Conservation (phyloP, 2,113 vertebrate species). For the Hippopotamus amphibius region DNA sequence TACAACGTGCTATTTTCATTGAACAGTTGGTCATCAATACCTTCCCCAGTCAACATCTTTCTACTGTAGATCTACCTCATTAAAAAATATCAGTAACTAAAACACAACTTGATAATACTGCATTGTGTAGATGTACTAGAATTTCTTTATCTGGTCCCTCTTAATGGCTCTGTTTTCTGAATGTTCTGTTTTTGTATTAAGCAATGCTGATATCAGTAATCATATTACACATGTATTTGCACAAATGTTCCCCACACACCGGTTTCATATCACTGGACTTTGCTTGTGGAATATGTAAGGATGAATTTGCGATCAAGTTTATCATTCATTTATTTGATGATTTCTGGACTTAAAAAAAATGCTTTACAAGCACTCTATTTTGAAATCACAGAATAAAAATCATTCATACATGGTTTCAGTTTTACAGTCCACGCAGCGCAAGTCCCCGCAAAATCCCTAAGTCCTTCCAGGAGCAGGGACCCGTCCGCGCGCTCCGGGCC, state of each 20-base stretch:
- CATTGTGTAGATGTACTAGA: too few species aligned
- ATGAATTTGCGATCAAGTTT: neutral
- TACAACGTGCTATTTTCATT: neutral
- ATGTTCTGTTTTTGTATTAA: neutral
- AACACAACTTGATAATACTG: neutral
- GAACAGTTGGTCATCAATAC: neutral
- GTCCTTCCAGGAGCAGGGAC: too few species aligned
- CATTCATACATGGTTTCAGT: too few species aligned
- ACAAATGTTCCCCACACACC: neutral
- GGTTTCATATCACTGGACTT: neutral
- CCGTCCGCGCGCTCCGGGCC: too few species aligned
- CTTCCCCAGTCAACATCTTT: neutral
- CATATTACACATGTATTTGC: neutral
- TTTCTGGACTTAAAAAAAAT: neutral
- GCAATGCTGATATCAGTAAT: neutral
- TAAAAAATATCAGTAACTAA: neutral
- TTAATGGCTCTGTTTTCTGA: neutral
- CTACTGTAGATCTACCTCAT: neutral
- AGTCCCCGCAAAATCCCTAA: too few species aligned
- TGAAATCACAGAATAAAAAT: too few species aligned
- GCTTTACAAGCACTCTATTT: too few species aligned
- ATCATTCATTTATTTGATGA: neutral
- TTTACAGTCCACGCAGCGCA: too few species aligned
- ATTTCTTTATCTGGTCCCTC: neutral
- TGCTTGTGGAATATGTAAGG: neutral